Percentiles rank a stretch among this genome's conserved stretches.
phyloP scores from a whole-genome alignment of 2,797 vertebrate genomes.

The Sebastes matsubarae region DNA sequence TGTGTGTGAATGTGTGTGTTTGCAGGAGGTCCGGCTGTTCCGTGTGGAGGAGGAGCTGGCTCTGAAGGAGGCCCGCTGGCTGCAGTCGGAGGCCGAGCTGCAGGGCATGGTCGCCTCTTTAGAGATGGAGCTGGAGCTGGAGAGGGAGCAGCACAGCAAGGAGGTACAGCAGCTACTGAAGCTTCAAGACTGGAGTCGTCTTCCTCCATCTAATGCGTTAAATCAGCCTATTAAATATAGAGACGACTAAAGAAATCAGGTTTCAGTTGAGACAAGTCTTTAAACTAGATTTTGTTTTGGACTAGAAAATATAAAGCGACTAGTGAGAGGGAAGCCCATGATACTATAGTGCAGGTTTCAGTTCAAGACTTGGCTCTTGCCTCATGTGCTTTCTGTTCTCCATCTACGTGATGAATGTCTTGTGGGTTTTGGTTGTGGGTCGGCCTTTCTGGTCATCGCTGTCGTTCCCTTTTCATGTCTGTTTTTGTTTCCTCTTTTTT shows the following conservation, averaged over 20 bases:
- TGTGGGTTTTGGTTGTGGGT: background rate
- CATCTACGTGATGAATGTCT: background rate
- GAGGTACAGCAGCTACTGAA: constrained; percentile 68
- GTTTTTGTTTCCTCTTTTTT: constrained; percentile 30
- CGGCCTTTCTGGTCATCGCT: background rate
- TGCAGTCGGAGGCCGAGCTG: constrained; percentile 76
- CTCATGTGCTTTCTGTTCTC: background rate
- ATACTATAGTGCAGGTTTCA: background rate
- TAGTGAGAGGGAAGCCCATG: background rate
- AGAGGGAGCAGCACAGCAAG: constrained; percentile 78
- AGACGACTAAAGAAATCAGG: background rate
- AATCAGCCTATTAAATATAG: background rate
- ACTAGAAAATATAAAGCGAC: background rate
- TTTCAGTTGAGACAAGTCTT: background rate
- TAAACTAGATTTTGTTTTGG: background rate
- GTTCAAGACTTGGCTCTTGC: background rate
- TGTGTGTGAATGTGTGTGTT: background rate
- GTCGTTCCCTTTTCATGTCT: background rate
- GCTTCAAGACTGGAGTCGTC: background rate
- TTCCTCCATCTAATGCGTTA: background rate
- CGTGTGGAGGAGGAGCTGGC: constrained; percentile 81
- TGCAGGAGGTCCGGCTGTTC: constrained; percentile 78
- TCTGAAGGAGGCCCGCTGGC: constrained; percentile 80
- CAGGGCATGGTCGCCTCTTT: constrained; percentile 74
- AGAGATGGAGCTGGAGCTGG: constrained; percentile 77